phyloP scores from a whole-genome alignment of 1,140 invertebrate species.

The Antheraea pernyi region DNA sequence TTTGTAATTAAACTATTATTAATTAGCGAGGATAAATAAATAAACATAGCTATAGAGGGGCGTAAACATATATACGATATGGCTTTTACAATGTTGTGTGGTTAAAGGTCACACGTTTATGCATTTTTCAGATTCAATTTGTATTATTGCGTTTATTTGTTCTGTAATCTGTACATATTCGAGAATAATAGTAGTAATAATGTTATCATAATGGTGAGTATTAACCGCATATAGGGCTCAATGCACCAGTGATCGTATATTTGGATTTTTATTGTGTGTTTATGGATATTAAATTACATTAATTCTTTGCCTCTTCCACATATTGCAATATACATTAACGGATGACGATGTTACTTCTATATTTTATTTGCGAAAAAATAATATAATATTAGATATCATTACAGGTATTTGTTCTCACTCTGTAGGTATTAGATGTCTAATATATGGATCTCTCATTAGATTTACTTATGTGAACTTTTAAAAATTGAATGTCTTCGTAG shows the following conservation, averaged over 20 bases:
- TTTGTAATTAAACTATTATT: background rate
- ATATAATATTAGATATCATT: too few relatives aligned
- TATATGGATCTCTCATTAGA: too few relatives aligned
- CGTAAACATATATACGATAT: background rate
- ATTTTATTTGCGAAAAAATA: too few relatives aligned
- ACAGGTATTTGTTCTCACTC: too few relatives aligned
- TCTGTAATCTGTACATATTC: conserved; percentile 9
- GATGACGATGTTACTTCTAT: too few relatives aligned
- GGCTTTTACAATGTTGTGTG: background rate
- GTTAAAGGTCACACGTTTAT: conserved; percentile 2
- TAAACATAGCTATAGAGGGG: too few relatives aligned
- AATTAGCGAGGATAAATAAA: background rate
- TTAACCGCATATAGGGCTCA: conserved; percentile 31
- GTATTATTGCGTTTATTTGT: background rate
- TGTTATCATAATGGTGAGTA: conserved; percentile 27
- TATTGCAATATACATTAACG: too few relatives aligned
- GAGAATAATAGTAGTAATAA: conserved; percentile 39
- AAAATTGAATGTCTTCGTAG: too few relatives aligned
- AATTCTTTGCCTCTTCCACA: too few relatives aligned
- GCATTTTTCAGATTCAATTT: background rate
- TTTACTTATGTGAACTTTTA: too few relatives aligned
- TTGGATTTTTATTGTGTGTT: conserved; percentile 20
- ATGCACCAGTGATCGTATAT: conserved; percentile 35
- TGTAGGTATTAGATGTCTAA: too few relatives aligned
- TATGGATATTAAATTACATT: too few relatives aligned